Evolutionary conservation across 2,888 invertebrate species (phyloP), one percentile per base, ranked within the genome.

Genomic region (Hirtodrosophila alboralis): DNA sequence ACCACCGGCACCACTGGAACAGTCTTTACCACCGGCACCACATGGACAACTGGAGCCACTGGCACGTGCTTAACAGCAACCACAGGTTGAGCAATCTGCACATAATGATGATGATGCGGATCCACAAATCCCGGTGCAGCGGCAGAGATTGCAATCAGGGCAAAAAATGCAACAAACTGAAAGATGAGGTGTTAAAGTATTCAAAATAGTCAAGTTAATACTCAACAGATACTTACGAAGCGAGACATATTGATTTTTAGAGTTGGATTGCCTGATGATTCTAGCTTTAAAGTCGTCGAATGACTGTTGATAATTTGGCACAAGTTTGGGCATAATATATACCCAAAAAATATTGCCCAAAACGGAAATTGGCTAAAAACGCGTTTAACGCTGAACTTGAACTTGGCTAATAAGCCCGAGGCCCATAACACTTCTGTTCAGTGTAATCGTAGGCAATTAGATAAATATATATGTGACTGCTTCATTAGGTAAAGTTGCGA

Each of bases 101-200:
- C 43, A 26, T 54, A 5, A 21, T 21, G 18, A 21, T 21, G 60
- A 18, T 30, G 40, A 28, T 43, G 54, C 7, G 51, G 52, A 4
- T 70, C 58, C 7, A 72, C 13, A 23, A 37, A 70, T 3, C 71
- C 43, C 28, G 72, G 72, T 48, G 72, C 70, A 12, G 75, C 72
- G 3, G 60, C 38, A 6, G 51, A 51, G 4, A 69, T 4, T 8
- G 58, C 33, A 7, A 61, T 1, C 41, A 73, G 31, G 8, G 61
- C 72, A 7, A 72, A 13, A 16, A 73, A 27, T 6, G 37, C 45
- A 6, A 71, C 52, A 27, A 71, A 27, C 75, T 73, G n/a, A 7
- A 26, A n/a, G 7, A 34, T 9, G 2, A 5, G 6, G 6, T 28
- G n/a, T n/a, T n/a, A n/a, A n/a, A 7, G 28, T 0, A 28, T 28